Evolutionary conservation across 2,113 vertebrate genomes (phyloP).

Genomic region (Solea solea): DNA sequence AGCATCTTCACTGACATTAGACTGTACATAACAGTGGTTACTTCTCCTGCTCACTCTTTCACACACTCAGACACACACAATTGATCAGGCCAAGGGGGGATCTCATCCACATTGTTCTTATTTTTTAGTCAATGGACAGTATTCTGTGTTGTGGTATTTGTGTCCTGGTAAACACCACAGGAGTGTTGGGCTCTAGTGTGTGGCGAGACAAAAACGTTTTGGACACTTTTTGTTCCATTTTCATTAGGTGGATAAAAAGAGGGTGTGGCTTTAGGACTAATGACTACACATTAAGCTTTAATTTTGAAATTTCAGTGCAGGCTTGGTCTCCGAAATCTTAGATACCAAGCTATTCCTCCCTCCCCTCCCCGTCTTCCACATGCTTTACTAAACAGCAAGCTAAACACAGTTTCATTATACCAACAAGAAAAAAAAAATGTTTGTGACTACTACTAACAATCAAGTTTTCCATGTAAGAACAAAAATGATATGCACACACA

Average conservation of each 20-base stretch:
- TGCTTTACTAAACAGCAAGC: slow-evolving; percentile 71
- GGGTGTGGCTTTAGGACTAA: slow-evolving; percentile 62
- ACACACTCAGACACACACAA: slow-evolving; percentile 28
- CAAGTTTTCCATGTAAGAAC: slow-evolving; percentile 51
- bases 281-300: slow-evolving; percentile 71
- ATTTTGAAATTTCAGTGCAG: slow-evolving; percentile 77
- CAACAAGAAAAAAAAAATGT: slow-evolving; percentile 56
- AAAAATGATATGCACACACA: slow-evolving; percentile 47
- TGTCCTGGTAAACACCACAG: slow-evolving; percentile 59
- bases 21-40: slow-evolving; percentile 77
- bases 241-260: slow-evolving; percentile 40
- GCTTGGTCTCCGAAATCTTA: slow-evolving; percentile 74
- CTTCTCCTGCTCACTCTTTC: slow-evolving; percentile 54
- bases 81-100: slow-evolving; percentile 52
- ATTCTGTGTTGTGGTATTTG: slow-evolving; percentile 32
- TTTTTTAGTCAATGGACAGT: slow-evolving; percentile 36
- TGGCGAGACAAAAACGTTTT: slow-evolving; percentile 41
- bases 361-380: slow-evolving; percentile 52
- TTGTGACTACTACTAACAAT: slow-evolving; percentile 53
- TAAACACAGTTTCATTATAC: slow-evolving; percentile 68
- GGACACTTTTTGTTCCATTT: slow-evolving; percentile 38
- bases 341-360: slow-evolving; percentile 42
- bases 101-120: slow-evolving; percentile 34
- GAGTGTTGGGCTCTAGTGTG: slow-evolving; percentile 62
- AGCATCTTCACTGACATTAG: slow-evolving; percentile 73